A percentile compares a stretch with the other conserved stretches of the same genome.
Conservation (phyloP, 2,113 vertebrate species). For the Athene cunicularia region DNA sequence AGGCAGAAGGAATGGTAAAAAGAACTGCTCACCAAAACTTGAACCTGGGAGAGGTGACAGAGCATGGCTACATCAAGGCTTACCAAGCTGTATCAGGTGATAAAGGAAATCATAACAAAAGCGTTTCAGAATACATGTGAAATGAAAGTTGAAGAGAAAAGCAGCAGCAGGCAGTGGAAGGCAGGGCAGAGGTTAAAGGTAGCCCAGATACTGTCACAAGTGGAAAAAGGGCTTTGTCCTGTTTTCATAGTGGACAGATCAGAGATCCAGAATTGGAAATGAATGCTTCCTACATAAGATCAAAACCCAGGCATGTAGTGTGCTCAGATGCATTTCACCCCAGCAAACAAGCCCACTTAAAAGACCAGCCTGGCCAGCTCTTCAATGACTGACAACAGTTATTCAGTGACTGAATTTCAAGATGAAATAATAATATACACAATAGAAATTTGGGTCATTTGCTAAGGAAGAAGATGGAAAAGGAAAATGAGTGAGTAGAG, state of each 20-base stretch:
- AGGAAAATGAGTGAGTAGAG: neutral
- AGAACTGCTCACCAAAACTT: neutral
- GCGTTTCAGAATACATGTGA: neutral
- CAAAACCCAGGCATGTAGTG: neutral
- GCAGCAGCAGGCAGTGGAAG: neutral
- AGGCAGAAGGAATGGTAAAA: neutral
- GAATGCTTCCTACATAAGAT: neutral
- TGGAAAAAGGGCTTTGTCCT: neutral
- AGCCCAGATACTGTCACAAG: neutral
- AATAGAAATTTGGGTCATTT: neutral
- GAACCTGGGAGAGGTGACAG: neutral
- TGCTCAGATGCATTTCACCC: neutral
- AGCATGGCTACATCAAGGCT: neutral
- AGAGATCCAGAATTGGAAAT: neutral
- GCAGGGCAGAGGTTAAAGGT: neutral
- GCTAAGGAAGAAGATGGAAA: neutral
- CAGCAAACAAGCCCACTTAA: neutral
- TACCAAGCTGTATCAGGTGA: neutral
- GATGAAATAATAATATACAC: neutral
- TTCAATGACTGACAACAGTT: neutral
- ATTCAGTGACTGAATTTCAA: neutral
- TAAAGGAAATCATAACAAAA: neutral
- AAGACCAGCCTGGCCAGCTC: neutral
- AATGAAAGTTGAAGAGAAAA: neutral
- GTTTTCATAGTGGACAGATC: neutral